Evolutionary conservation across 2,113 vertebrate species (phyloP).

Genomic region (Hepsetus odoe): DNA sequence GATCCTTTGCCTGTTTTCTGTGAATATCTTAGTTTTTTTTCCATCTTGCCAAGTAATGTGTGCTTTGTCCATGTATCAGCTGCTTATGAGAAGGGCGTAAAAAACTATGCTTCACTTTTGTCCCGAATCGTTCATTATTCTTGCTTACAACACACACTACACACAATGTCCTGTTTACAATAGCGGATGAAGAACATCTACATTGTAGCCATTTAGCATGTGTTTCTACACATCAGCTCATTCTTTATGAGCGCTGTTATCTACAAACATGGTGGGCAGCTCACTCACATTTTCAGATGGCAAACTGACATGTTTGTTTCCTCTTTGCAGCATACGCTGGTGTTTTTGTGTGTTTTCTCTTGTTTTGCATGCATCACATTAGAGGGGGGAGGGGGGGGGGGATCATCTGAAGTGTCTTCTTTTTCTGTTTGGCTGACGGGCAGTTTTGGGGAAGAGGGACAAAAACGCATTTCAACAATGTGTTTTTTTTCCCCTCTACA

Average conservation of each 20-base stretch:
- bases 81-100: too few species aligned
- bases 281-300: background rate
- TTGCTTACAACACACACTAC: background rate
- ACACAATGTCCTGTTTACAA: background rate
- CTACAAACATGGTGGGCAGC: background rate
- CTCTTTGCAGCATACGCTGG: background rate
- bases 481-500: background rate
- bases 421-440: background rate
- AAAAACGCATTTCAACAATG: too few species aligned
- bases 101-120: background rate
- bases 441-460: too few species aligned
- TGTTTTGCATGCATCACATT: slow-evolving; percentile 10
- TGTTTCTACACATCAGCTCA: background rate
- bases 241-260: background rate
- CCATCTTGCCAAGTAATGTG: too few species aligned
- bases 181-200: slow-evolving; percentile 17
- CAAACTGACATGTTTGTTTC: background rate
- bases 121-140: background rate
- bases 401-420: background rate
- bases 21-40: too few species aligned
- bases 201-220: background rate
- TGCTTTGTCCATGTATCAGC: too few species aligned
- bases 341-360: background rate
- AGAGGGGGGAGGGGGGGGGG: background rate
- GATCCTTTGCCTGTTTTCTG: too few species aligned